phyloP scores from a whole-genome alignment of 2,888 invertebrate species.

The Diabrotica balteata region DNA sequence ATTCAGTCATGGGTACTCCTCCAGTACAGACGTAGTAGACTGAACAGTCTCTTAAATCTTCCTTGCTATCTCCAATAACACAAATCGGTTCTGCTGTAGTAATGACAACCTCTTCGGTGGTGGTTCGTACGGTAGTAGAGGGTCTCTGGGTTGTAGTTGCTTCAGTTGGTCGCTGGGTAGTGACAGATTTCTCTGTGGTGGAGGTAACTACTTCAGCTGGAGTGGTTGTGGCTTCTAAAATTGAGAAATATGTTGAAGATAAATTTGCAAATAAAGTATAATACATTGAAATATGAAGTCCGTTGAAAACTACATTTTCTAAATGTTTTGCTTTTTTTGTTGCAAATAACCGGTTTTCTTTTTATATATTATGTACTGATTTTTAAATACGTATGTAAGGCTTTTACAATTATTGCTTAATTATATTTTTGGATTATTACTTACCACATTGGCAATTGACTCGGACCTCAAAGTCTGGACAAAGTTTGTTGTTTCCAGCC shows the following conservation, averaged over 20 bases:
- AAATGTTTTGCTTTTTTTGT: too few relatives aligned
- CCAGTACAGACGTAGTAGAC: conserved; percentile 75
- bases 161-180: too few relatives aligned
- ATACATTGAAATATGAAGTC: too few relatives aligned
- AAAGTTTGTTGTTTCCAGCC: conserved; percentile 57
- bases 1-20: conserved; percentile 48
- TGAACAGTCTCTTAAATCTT: conserved; percentile 71
- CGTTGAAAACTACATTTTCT: too few relatives aligned
- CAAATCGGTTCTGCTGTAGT: conserved; percentile 45
- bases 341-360: too few relatives aligned
- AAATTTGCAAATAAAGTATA: too few relatives aligned
- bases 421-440: conserved; percentile 6
- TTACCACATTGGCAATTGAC: conserved; percentile 73
- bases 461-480: conserved; percentile 85
- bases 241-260: background rate
- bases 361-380: background rate
- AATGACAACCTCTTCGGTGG: conserved; percentile 22
- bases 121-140: conserved; percentile 4
- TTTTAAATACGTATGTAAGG: background rate
- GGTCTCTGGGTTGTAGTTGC: too few relatives aligned
- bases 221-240: conserved; percentile 3
- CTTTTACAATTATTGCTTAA: too few relatives aligned
- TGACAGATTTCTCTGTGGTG: too few relatives aligned
- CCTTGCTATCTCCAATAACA: conserved; percentile 63
- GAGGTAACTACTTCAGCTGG: background rate